These are phyloP conservation scores for Contarinia nasturtii DNA, from an alignment of 1,140 invertebrate genomes.

Conservation along the genomic window DNA sequence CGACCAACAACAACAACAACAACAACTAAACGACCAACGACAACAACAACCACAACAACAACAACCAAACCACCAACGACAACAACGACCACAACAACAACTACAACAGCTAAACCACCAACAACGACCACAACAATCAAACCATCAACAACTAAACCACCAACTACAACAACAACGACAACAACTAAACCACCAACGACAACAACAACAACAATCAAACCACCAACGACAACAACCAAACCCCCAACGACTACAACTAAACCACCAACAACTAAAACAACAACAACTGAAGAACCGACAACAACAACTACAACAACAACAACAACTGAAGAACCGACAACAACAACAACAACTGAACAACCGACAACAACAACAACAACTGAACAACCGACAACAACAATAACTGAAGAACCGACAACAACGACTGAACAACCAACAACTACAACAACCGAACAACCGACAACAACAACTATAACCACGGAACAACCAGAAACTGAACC, in stretches of 20 bases:
- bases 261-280: background rate
- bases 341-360: too few relatives aligned
- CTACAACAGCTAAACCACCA: background rate
- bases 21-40: background rate
- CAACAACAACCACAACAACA: background rate
- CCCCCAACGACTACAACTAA: background rate
- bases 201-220: too few relatives aligned
- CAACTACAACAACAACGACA: background rate
- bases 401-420: too few relatives aligned
- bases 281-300: background rate
- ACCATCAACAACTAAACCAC: conserved; percentile 1
- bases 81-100: conserved; percentile 1
- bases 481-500: background rate
- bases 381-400: too few relatives aligned
- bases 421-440: too few relatives aligned
- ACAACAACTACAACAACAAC: background rate
- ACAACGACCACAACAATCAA: background rate
- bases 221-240: too few relatives aligned
- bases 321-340: too few relatives aligned
- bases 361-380: too few relatives aligned
- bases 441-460: background rate
- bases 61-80: conserved; percentile 1
- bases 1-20: conserved; percentile 3
- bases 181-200: conserved; percentile 1
- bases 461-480: background rate